Percentiles rank a stretch among this genome's conserved stretches.
Evolutionary conservation across 2,113 vertebrate genomes (phyloP).

Genomic region (Pseudorectes ferrugineus): DNA sequence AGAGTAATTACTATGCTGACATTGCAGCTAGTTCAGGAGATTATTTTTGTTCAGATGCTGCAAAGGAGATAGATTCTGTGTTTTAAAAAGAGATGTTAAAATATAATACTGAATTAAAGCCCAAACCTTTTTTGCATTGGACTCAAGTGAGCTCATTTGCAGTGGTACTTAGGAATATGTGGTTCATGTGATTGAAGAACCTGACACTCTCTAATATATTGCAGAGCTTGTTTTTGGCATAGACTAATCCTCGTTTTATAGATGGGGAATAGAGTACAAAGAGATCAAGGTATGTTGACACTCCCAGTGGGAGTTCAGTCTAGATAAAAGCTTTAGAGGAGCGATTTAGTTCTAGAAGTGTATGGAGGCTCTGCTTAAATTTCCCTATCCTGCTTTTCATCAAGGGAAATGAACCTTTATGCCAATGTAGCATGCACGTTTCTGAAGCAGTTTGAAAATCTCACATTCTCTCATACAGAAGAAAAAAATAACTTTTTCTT

Average conservation of each 20-base stretch:
- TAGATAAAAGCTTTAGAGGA: slow-evolving; percentile 53
- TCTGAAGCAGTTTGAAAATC: not conserved
- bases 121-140: not conserved
- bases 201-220: slow-evolving; percentile 9
- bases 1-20: not conserved
- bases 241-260: slow-evolving; percentile 39
- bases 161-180: not conserved
- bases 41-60: not conserved
- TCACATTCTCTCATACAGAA: not conserved
- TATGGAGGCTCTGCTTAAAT: not conserved
- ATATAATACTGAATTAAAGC: not conserved
- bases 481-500: not conserved
- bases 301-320: slow-evolving; percentile 28
- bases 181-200: slow-evolving; percentile 14
- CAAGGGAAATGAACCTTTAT: slow-evolving; percentile 29
- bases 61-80: not conserved
- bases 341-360: not conserved
- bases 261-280: slow-evolving; percentile 17
- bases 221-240: slow-evolving; percentile 39
- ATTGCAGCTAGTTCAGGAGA: not conserved
- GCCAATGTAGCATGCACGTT: accelerated
- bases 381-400: slow-evolving; percentile 34
- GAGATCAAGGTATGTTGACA: slow-evolving; percentile 42
- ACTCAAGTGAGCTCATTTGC: not conserved
- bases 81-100: not conserved